These are phyloP conservation scores for Cheilinus undulatus DNA, from an alignment of 2,113 vertebrate genomes.

Conservation along the genomic window DNA sequence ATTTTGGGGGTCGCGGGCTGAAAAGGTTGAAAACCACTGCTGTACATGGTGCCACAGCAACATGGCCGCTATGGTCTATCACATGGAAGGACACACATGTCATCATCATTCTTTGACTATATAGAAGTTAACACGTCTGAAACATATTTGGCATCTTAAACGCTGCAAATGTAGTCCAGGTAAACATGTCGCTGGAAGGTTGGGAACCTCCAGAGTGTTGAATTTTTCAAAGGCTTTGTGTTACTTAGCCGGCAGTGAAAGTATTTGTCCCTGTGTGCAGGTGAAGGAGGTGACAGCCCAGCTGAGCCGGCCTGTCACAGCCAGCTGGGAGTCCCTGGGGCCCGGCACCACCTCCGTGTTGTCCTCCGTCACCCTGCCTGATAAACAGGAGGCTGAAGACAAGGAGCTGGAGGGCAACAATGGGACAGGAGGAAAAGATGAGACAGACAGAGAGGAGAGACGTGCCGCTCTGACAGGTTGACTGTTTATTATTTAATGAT, in stretches of 20 bases:
- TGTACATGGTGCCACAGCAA: no score
- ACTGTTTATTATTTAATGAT: not conserved
- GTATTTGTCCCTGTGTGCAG: conserved; percentile 38
- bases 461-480: conserved; percentile 19
- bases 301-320: conserved; percentile 36
- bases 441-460: not conserved
- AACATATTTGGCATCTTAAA: not conserved
- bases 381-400: conserved; percentile 17
- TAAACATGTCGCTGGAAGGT: not conserved
- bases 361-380: conserved; percentile 14
- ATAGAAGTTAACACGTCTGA: not conserved
- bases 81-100: not conserved
- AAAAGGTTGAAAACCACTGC: no score
- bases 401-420: conserved; percentile 1
- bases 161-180: not conserved
- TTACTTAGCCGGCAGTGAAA: not conserved
- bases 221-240: not conserved
- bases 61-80: no score
- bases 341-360: conserved; percentile 17
- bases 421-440: conserved; percentile 9
- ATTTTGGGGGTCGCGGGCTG: no score
- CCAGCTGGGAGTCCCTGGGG: conserved; percentile 59
- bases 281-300: conserved; percentile 80
- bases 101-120: not conserved
- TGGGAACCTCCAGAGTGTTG: not conserved